Base-by-base conservation (phyloP, 2,888 invertebrate genomes). In the Eilema griseolum region DNA sequence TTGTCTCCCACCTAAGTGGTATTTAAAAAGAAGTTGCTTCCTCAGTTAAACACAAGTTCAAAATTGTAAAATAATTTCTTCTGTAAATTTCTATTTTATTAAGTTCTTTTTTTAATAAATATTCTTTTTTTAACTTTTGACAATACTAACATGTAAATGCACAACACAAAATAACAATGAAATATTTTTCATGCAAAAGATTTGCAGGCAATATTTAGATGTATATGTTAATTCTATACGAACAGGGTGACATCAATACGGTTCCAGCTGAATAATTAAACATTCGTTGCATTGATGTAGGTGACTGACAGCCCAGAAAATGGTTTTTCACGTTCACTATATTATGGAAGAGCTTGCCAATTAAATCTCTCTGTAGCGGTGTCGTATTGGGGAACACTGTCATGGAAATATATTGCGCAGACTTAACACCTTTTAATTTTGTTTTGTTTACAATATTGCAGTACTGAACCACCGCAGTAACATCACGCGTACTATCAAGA, bases 251-350 rank as follows among this genome's bases (percentile, higher is more conserved):
- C 70, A 73, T 68, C 61, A 61, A 67, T 64, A 65, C 66, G 61
- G 64, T 76, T 74, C 31, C 75, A 66, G 69, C 63, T 77, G 83
- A 83, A 83, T 83, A 81, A 83, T 78, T 83, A 66, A 77, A 66
- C 74, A 65, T 31, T 52, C 31, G 41, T 61, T 80, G 76, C 77
- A 75, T 73, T 74, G 73, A 72, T 68, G 72, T 73, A 64, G 67
- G 73, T 78, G 82, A 77, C 75, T 73, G 83, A 79, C 82, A 56
- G 76, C 63, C 71, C 73, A 76, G 76, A 83, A 82, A 81, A 83
- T 83, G 72, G 76, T 75, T 76, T 80, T 75, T 74, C 69, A 59
- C 67, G 56, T 77, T 65, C 69, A 74, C 69, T 82, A 72, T 74
- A 75, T 77, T 75, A 74, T 77, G 66, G 66, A 77, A 69, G 61